These are phyloP conservation scores for Aphelocoma californica DNA, from an alignment of 2,797 vertebrate genomes.

Conservation along the genomic window DNA sequence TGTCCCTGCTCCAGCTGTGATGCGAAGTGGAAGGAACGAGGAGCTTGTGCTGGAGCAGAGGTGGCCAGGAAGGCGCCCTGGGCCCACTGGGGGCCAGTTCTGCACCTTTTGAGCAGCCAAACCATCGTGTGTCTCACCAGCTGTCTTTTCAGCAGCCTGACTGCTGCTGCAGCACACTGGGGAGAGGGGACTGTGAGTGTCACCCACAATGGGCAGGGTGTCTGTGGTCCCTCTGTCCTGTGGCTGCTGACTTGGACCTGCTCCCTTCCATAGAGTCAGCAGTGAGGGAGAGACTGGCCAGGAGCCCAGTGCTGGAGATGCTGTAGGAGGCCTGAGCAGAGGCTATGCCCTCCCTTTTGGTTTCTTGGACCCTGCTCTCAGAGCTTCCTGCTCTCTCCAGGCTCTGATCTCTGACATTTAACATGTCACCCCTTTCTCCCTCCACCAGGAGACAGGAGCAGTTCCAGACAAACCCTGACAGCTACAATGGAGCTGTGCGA, in stretches of 20 bases:
- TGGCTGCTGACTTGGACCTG: background rate
- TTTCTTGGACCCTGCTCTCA: background rate
- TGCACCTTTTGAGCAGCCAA: background rate
- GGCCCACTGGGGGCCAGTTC: background rate
- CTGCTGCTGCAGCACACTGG: background rate
- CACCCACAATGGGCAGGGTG: accelerated
- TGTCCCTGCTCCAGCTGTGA: background rate
- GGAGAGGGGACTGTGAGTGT: background rate
- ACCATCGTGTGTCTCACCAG: accelerated
- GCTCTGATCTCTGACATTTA: background rate
- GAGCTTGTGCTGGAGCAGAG: background rate
- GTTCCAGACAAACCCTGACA: constrained; percentile 87
- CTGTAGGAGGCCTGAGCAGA: background rate
- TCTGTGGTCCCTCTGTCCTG: background rate
- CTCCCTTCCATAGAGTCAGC: background rate
- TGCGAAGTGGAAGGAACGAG: accelerated
- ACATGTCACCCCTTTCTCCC: background rate
- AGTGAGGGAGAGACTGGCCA: background rate
- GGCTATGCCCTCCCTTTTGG: background rate
- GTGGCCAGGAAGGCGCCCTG: accelerated
- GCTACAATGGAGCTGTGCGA: constrained; percentile 92
- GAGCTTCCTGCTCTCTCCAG: background rate
- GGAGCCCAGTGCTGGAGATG: background rate
- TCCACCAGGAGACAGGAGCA: constrained; percentile 76
- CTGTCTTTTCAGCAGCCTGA: background rate